Evolutionary conservation across 2,888 invertebrate genomes (phyloP).

Genomic region (Microctonus hyperodae): DNA sequence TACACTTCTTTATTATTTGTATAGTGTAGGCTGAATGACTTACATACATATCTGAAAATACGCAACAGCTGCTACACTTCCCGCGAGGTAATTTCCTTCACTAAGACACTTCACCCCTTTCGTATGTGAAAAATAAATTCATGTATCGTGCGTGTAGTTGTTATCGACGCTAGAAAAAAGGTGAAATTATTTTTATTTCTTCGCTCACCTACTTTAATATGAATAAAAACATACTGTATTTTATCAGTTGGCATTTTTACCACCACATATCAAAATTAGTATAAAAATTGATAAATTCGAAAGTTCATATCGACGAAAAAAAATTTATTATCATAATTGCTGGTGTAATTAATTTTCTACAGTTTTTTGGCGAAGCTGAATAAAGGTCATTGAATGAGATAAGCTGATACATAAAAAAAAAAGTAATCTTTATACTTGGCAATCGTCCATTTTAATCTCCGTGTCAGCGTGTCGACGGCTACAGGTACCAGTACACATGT

Average conservation of each 20-base stretch:
- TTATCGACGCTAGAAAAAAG: no score
- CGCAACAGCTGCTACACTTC: neutral
- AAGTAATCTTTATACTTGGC: neutral
- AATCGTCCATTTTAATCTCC: constrained; percentile 17
- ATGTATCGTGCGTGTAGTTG: no score
- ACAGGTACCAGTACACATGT: neutral
- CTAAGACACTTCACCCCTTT: neutral
- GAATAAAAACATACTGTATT: neutral
- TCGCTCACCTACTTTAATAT: neutral
- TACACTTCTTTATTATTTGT: neutral
- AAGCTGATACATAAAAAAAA: constrained; percentile 5
- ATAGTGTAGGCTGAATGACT: neutral
- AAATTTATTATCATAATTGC: neutral
- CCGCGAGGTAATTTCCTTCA: neutral
- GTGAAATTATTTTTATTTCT: neutral
- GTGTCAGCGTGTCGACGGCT: constrained; percentile 13
- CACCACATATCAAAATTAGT: no score
- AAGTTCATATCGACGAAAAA: neutral
- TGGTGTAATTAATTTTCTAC: neutral
- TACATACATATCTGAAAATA: neutral
- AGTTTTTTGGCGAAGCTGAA: neutral
- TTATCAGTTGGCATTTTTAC: no score
- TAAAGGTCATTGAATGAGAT: neutral
- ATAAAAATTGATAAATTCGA: neutral
- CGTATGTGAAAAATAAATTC: neutral